Base-by-base conservation (phyloP, 2,888 invertebrate genomes). In the Drosophila pseudotalamancana region DNA sequence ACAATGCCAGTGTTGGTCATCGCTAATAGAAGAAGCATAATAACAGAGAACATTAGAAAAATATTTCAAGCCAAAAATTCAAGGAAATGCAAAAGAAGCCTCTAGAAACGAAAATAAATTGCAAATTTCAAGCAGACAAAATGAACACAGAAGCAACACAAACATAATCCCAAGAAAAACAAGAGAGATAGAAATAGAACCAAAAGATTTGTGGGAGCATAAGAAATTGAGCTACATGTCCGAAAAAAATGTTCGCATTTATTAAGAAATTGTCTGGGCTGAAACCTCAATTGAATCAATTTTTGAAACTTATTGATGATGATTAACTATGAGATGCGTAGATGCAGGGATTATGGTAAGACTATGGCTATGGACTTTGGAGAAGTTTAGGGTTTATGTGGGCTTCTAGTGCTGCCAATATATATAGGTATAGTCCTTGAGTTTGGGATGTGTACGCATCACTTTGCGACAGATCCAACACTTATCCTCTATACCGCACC, bases 391-490 rank as follows among this genome's bases (percentile, higher is more conserved):
- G 39, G 39, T 0, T 12, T 8, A n/a, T 2, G 8, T 12, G 14
- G 4, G 2, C 4, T 11, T 29, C n/a, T 19, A 85, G 49, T 82
- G 86, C 71, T 73, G 46, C 84, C 87, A 87, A 72, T 86, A 89
- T 31, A 89, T 43, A 59, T 89, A 89, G 68, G 85, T 87, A 63
- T 90, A 90, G 50, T 90, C 90, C 68, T 89, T 90, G 51, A 90
- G 80, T 49, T 85, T 89, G 56, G 90, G 90, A 89, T 90, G 90
- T 62, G 88, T 87, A 53, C 90, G 89, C 89, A 89, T 64, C 11
- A 90, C 90, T 63, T 90, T 90, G 74, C 90, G 90, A 80, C 90
- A 90, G 23, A 90, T 86, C 89, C 90, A 90, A 88, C 90, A 90
- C 87, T 90, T 90, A 88, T 90, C 88, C 66, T 79, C 81, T 74